Evolutionary conservation across 1,140 invertebrate species (phyloP), one percentile per base, ranked within the genome.

Genomic region (Papilio polytes): DNA sequence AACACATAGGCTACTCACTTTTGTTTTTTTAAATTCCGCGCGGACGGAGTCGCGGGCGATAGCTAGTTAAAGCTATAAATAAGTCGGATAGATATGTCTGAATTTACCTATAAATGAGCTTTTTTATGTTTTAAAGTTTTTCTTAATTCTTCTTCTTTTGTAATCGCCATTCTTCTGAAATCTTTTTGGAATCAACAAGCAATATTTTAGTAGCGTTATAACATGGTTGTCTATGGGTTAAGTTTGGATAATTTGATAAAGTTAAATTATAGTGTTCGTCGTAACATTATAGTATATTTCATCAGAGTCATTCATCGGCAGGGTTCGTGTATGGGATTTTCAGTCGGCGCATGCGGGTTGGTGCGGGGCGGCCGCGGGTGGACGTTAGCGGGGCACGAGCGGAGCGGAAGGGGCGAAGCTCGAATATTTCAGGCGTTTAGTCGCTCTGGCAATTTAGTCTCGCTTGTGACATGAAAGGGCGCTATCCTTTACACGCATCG

Each of bases 391-490:
- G 83, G 84, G 74, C 85, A 78, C 74, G 85, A 72, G 83, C 86
- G 84, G 80, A 83, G 74, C 85, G 78, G 78, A 84, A 74, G 83
- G 86, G 84, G 81, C 85, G 85, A 88, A 89, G 88, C 86, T 91
- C 87, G 83, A 87, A 86, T 88, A 87, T 91, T 94, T 93, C 91
- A 93, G 90, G 90, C 91, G 86, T 82, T 86, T 83, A 89, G 84
- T 86, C 81, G 85, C 81, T 89, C 85, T 80, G 78, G 72, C 85
- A 85, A 85, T 90, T 92, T 89, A 95, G 93, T 95, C 93, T 95
- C 89, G 91, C 87, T 92, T 95, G 93, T 95, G 94, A 94, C 94
- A 94, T 95, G 94, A 95, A 91, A 95, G 92, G 94, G 91, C 89
- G 94, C 92, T 91, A 91, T 92, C 88, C 90, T 93, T 86, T 86